Percentiles rank a stretch among this genome's conserved stretches.
Conservation (phyloP, 2,113 vertebrate genomes). For the Rhinogobius similis region DNA sequence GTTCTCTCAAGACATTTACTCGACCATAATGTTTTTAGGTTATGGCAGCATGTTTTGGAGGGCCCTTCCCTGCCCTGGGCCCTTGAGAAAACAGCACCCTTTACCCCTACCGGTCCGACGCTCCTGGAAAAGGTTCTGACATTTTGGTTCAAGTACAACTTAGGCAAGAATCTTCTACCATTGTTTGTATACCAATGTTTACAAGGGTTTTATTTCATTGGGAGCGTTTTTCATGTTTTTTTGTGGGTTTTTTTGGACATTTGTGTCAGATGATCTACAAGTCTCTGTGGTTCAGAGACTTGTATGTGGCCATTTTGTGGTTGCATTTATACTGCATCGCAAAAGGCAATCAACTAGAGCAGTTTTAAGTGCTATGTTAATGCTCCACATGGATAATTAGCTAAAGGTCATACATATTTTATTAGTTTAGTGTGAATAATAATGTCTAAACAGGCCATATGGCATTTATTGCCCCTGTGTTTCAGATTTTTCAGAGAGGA, state of each 20-base stretch:
- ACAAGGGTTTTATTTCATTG: background rate
- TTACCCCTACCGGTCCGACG: too few relatives aligned
- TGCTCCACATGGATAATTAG: background rate
- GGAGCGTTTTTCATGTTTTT: slow-evolving; percentile 8
- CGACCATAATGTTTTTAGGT: too few relatives aligned
- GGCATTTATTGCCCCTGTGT: background rate
- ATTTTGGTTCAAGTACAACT: too few relatives aligned
- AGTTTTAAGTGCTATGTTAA: background rate
- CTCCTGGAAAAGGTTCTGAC: too few relatives aligned
- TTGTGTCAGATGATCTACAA: slow-evolving; percentile 22
- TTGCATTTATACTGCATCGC: background rate
- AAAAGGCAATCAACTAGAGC: background rate
- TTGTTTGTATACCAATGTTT: too few relatives aligned
- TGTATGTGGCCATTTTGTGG: slow-evolving; percentile 8
- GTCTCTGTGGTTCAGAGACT: too few relatives aligned
- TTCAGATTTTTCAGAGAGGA: background rate
- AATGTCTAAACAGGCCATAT: background rate
- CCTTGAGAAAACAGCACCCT: too few relatives aligned
- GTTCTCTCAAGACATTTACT: too few relatives aligned
- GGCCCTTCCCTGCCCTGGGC: too few relatives aligned
- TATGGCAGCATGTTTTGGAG: too few relatives aligned
- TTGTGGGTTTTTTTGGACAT: too few relatives aligned
- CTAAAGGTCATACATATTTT: background rate
- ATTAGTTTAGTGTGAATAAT: background rate
- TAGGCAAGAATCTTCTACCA: background rate